Percentiles rank a stretch among this genome's conserved stretches.
Evolutionary conservation across 2,797 vertebrate species (phyloP).

Genomic region (Sciurus vulgaris): DNA sequence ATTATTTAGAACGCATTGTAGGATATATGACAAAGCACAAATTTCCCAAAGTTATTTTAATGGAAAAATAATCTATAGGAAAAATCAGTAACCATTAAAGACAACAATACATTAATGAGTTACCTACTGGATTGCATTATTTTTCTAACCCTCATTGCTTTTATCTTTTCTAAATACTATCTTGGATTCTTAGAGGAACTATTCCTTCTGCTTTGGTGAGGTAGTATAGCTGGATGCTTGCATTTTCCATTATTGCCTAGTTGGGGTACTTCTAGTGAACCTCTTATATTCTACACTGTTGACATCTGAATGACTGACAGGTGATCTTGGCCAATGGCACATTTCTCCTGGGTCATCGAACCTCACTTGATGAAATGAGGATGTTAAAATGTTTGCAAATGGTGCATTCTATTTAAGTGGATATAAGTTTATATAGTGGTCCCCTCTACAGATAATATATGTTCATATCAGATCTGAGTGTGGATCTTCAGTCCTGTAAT

Average conservation of each 20-base stretch:
- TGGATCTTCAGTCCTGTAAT: background rate
- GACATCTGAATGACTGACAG: background rate
- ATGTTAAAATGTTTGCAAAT: background rate
- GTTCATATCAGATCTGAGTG: background rate
- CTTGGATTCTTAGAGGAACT: background rate
- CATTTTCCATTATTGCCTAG: background rate
- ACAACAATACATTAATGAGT: background rate
- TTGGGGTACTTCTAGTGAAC: background rate
- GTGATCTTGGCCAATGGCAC: background rate
- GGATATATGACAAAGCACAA: background rate
- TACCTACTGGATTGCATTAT: background rate
- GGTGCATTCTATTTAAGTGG: background rate
- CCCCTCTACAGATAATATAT: background rate
- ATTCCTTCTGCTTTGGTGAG: background rate
- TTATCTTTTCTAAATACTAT: background rate
- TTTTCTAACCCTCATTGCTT: background rate
- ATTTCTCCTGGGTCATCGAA: background rate
- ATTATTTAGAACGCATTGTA: background rate
- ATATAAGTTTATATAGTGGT: accelerated
- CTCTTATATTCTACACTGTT: background rate
- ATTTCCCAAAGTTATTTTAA: background rate
- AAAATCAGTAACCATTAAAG: background rate
- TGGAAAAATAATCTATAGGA: background rate
- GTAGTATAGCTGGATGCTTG: background rate
- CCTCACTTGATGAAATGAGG: background rate